Evolutionary conservation across 2,797 vertebrate genomes (phyloP), one percentile per base, ranked within the genome.

Genomic region (Rhodeus uyekii): DNA sequence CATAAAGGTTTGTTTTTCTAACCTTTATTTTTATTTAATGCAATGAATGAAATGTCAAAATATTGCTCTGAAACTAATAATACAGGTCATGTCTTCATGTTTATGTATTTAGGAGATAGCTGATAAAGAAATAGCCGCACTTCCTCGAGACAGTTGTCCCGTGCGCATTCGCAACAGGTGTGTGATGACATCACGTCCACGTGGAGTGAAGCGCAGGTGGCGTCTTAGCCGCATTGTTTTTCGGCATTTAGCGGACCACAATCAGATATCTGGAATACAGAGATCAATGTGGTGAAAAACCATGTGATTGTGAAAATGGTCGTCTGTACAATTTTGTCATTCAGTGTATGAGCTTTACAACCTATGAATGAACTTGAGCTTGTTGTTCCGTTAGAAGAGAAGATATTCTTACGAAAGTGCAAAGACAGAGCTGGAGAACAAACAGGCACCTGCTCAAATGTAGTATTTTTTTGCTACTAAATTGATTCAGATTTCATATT

Each of bases 141-240:
- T 99, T 48, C 97, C 97, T 0, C 92, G 93, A 82, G 98, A 99
- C 87, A 99, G 97, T 90, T 99, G 98, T 84, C 96, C 96, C 0
- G 94, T 94, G 29, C 93, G 98, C 83, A 98, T 99, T 90, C 95
- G 93, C 6, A 99, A 99, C 83, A 92, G 98, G 5, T 99, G 98
- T 78, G 93, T 99, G 3, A 86, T 99, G 88, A 99, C 98, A 0
- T 99, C 98, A 34, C 95, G 98, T 29, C 96, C 98, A 0, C 95
- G 97, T 0, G 98, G 95, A 1, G 94, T 99, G 10, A 98, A 96
- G 87, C 92, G 92, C 18, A 94, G 94, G 1, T 99, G 98, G 98
- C 93, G 98, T 68, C 90, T 99, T 3, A 99, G 98, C 88, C 95
- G 97, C 0, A 98, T 99, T 0, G 93, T 98, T 8, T 98, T 99